Evolutionary conservation across 2,888 invertebrate genomes (phyloP), one percentile per base, ranked within the genome.

Genomic region (Drosophila dives): DNA sequence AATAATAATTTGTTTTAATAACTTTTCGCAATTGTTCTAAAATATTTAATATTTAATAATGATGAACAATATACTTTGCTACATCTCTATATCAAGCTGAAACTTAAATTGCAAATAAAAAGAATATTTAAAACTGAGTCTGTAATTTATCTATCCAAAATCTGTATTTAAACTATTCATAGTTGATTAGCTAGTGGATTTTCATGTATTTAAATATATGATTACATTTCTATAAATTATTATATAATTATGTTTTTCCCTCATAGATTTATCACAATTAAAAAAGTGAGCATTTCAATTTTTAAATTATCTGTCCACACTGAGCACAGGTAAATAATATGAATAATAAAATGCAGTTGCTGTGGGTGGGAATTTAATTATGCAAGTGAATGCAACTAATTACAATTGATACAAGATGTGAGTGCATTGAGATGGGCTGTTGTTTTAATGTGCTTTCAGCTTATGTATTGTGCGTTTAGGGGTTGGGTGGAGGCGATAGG

Each of bases 371-470:
- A 63, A 77, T 79, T 70, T 83, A 85, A 90, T 86, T 90, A 90
- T 85, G 80, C 80, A 80, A 89, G 80, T 66, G 76, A 83, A 86
- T 78, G 88, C 89, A 81, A 83, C 86, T 86, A 88, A 86, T 86
- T 90, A 81, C 70, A 85, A 86, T 84, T 81, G 77, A 88, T 77
- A 71, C 83, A 79, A 79, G 66, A 68, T 60, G 56, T 42, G 59
- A 56, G 56, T 32, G 42, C 42, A 56, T 32, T 32, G 20, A 15
- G 40, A 55, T 55, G 10, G 32, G 32, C n/a, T 29, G 56, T 42
- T 56, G 40, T 40, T 42, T 56, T 32, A 56, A 32, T 56, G 11
- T 56, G 36, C 48, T 23, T 45, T 45, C 58, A 64, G 48, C 53
- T 62, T 64, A 67, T 75, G 42, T 75, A 71, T 34, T 33, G 38